Base-by-base conservation (phyloP, 2,888 invertebrate genomes). In the Macaria liturata region DNA sequence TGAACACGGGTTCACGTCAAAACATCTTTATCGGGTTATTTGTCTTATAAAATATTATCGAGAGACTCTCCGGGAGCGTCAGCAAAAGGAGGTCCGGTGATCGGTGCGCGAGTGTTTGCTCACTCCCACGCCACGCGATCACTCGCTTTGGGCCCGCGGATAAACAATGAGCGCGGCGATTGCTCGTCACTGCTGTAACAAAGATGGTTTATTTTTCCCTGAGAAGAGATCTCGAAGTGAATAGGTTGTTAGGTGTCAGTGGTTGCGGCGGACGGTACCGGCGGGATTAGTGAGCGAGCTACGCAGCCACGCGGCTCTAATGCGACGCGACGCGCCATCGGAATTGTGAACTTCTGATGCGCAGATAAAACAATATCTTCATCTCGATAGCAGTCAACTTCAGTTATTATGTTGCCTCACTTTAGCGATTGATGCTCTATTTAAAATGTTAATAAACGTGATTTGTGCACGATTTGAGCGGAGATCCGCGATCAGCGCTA, bases 21-120 rank as follows among this genome's bases (percentile, higher is more conserved):
- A 91, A 91, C 90, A 91, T 91, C 90, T 91, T 91, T 91, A 91
- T 91, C 91, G 85, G 86, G 90, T 91, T 91, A 91, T 91, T 91
- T 91, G 91, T 91, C 91, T 91, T 91, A 91, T 90, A 90, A 91
- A 91, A 91, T 91, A 90, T 90, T 90, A 91, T 91, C 90, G 84
- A 91, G 91, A 85, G 90, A 84, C 88, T 86, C 87, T 84, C 85
- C 82, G 83, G 88, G 85, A 91, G 81, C 88, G 88, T 90, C 90
- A 91, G 91, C 91, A 88, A 89, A 90, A 90, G 88, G 88, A 87
- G 85, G 83, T 82, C 81, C 80, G 82, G 84, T 82, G 85, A 87
- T 87, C 78, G 77, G 86, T 81, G 85, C 79, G 84, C 86, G 86
- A 86, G 78, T 91, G 90, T 91, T 91, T 86, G 86, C 80, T 89